A percentile compares a stretch with the other conserved stretches of the same genome.
Evolutionary conservation across 2,797 vertebrate species (phyloP).

Genomic region (Vireo griseus): DNA sequence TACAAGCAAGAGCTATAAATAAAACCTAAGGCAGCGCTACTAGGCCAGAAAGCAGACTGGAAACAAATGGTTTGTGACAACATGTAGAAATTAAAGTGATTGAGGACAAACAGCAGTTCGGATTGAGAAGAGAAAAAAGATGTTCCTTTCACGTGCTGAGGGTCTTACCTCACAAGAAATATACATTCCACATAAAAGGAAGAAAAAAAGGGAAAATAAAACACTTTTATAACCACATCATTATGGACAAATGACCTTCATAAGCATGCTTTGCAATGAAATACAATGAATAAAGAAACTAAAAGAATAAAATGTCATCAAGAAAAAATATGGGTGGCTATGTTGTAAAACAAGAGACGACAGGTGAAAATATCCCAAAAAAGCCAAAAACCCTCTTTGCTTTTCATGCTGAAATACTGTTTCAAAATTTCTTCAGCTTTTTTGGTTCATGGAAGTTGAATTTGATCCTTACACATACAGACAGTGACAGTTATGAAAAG

Average conservation of each 20-base stretch:
- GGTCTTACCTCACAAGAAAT: constrained; percentile 84
- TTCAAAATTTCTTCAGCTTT: neutral
- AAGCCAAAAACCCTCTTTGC: neutral
- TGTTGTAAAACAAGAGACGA: neutral
- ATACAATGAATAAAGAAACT: constrained; percentile 44
- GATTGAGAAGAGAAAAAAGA: constrained; percentile 55
- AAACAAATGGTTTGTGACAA: constrained; percentile 58
- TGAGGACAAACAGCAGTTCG: constrained; percentile 58
- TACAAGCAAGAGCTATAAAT: constrained; percentile 52
- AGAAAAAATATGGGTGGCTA: neutral
- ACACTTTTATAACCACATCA: constrained; percentile 74
- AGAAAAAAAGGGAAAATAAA: constrained; percentile 78
- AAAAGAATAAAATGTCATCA: constrained; percentile 29
- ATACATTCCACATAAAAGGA: constrained; percentile 81
- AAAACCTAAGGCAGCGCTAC: constrained; percentile 46
- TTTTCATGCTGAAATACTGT: neutral
- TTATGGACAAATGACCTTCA: constrained; percentile 71
- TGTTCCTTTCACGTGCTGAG: constrained; percentile 71
- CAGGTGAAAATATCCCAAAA: neutral
- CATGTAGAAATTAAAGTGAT: constrained; percentile 65
- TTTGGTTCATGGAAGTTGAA: neutral
- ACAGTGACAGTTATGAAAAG: neutral
- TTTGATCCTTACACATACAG: neutral
- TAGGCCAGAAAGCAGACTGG: constrained; percentile 63
- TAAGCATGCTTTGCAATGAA: constrained; percentile 63